Evolutionary conservation across 92 coral and sea anemone species (phyloP).

Genomic region (Actinostola sp.): DNA sequence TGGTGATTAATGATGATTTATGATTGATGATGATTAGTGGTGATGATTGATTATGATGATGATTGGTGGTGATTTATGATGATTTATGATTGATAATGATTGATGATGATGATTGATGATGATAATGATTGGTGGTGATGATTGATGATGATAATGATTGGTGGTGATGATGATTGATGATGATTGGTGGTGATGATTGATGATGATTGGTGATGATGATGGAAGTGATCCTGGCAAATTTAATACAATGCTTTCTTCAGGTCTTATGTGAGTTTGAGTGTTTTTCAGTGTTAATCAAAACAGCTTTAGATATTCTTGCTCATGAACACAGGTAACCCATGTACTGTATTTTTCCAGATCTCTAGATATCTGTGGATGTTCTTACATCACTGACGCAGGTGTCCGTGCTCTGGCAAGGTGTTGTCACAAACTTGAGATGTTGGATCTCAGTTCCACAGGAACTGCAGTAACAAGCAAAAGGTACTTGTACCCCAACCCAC

Average conservation of each 20-base stretch:
- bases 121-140: too few relatives aligned
- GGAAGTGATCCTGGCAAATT: too few relatives aligned
- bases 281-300: too few relatives aligned
- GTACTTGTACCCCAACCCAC: slow-evolving; percentile 35
- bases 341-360: slow-evolving; percentile 74
- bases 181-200: too few relatives aligned
- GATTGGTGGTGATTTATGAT: too few relatives aligned
- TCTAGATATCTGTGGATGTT: slow-evolving; percentile 97
- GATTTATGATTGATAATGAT: background rate
- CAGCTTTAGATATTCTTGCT: too few relatives aligned
- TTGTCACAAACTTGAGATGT: slow-evolving; percentile 76
- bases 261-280: too few relatives aligned
- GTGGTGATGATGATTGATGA: background rate
- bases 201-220: too few relatives aligned
- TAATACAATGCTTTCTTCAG: too few relatives aligned
- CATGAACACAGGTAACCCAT: too few relatives aligned
- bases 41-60: background rate
- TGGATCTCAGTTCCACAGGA: slow-evolving; percentile 88
- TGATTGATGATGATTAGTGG: background rate
- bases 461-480: slow-evolving; percentile 66
- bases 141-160: background rate
- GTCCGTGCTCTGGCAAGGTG: slow-evolving; percentile 85
- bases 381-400: slow-evolving; percentile 88
- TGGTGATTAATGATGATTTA: background rate
- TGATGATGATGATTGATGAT: background rate